phyloP scores from a whole-genome alignment of 2,888 invertebrate species.

The Rhagophthalmus giganteus region DNA sequence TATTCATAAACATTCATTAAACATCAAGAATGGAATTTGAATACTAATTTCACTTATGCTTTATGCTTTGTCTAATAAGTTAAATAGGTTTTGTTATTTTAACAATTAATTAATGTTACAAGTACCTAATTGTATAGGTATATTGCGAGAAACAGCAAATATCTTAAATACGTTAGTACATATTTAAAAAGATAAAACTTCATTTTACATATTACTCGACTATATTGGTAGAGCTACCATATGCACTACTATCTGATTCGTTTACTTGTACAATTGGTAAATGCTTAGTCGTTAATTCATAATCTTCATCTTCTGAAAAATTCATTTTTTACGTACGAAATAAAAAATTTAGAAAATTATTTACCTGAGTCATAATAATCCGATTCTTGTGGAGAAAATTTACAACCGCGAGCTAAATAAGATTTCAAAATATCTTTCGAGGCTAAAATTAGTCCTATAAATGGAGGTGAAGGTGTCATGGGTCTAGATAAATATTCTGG shows the following conservation, averaged over 20 bases:
- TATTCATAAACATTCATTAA: too few relatives aligned
- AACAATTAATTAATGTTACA: too few relatives aligned
- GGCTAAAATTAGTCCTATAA: constrained; percentile 91
- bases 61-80: too few relatives aligned
- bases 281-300: constrained; percentile 38
- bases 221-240: constrained; percentile 46
- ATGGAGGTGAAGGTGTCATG: constrained; percentile 90
- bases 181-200: not conserved
- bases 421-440: constrained; percentile 77
- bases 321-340: constrained; percentile 9
- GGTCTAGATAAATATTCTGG: constrained; percentile 96
- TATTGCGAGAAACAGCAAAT: too few relatives aligned
- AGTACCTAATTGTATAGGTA: too few relatives aligned
- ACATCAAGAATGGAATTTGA: too few relatives aligned
- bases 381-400: constrained; percentile 72
- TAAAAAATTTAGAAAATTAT: not conserved
- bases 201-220: constrained; percentile 11
- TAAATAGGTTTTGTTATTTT: too few relatives aligned
- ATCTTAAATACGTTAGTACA: not conserved
- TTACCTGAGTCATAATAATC: constrained; percentile 55
- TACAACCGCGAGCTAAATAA: constrained; percentile 74
- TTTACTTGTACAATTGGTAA: constrained; percentile 36
- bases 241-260: constrained; percentile 49
- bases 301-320: constrained; percentile 43
- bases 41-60: too few relatives aligned